Evolutionary conservation across 2,888 invertebrate genomes (phyloP).

Genomic region (Tachystola acroxantha): DNA sequence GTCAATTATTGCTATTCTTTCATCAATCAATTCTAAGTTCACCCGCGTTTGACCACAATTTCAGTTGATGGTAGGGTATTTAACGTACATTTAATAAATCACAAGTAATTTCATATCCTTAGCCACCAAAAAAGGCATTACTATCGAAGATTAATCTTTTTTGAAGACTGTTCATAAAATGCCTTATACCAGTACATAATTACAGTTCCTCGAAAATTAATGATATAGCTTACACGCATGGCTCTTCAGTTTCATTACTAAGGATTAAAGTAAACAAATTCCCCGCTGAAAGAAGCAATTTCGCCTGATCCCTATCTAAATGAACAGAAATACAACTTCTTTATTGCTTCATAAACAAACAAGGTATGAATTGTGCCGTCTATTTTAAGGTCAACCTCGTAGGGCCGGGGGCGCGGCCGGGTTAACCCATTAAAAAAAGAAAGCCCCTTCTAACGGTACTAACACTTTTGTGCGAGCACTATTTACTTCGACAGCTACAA

Average conservation of each 20-base stretch:
- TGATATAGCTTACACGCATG: slow-evolving; percentile 26
- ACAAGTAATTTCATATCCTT: too few species aligned
- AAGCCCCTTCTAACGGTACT: slow-evolving; percentile 42
- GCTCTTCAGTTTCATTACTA: slow-evolving; percentile 13
- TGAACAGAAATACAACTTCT: slow-evolving; percentile 25
- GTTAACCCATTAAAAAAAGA: slow-evolving; percentile 48
- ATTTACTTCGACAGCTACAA: slow-evolving; percentile 35
- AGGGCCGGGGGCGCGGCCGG: slow-evolving; percentile 60
- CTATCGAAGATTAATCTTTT: too few species aligned
- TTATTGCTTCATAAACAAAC: slow-evolving; percentile 51
- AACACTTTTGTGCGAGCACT: slow-evolving; percentile 29
- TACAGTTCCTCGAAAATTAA: slow-evolving; percentile 27
- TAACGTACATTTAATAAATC: too few species aligned
- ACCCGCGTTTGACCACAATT: too few species aligned
- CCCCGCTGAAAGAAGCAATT: slow-evolving; percentile 18
- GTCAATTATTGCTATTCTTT: too few species aligned
- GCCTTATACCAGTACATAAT: slow-evolving; percentile 20
- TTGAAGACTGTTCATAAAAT: too few species aligned
- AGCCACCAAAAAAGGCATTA: too few species aligned
- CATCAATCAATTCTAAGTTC: too few species aligned
- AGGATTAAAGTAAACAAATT: slow-evolving; percentile 22
- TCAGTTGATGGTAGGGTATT: too few species aligned
- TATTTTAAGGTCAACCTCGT: slow-evolving; percentile 64
- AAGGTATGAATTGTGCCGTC: slow-evolving; percentile 29
- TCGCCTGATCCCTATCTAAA: slow-evolving; percentile 15